phyloP scores from a whole-genome alignment of 2,113 vertebrate species.

The Oncorhynchus clarkii region DNA sequence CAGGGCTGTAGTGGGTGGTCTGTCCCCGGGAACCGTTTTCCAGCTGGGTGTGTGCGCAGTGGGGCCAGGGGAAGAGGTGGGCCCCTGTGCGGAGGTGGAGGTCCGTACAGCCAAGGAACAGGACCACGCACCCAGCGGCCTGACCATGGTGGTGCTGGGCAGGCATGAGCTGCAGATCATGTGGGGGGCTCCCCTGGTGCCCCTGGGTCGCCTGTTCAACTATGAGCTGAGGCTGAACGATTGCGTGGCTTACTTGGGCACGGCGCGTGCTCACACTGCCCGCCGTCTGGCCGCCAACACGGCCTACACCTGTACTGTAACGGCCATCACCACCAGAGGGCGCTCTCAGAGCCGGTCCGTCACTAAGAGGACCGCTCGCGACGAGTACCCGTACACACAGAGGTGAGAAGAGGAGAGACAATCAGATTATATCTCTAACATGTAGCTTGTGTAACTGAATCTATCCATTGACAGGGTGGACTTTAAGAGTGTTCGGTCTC shows the following conservation, averaged over 20 bases:
- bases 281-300: conserved; percentile 44
- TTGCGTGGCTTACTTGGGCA: conserved; percentile 51
- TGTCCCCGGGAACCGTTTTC: conserved; percentile 41
- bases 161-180: conserved; percentile 56
- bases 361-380: conserved; percentile 50
- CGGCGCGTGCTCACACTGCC: conserved; percentile 38
- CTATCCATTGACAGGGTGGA: not conserved
- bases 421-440: not conserved
- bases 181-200: conserved; percentile 48
- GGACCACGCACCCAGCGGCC: conserved; percentile 49
- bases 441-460: not conserved
- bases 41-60: conserved; percentile 44
- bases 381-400: conserved; percentile 41
- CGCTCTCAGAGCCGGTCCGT: conserved; percentile 50
- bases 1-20: conserved; percentile 47
- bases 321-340: conserved; percentile 60
- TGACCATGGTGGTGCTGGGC: conserved; percentile 51
- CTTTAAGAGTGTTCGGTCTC: not conserved
- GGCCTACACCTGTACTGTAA: conserved; percentile 49
- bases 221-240: conserved; percentile 61
- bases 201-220: conserved; percentile 54
- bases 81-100: conserved; percentile 19
- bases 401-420: conserved; percentile 30
- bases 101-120: conserved; percentile 37
- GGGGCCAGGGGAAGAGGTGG: conserved; percentile 26